phyloP scores from a whole-genome alignment of 2,113 vertebrate species.

The Mustelus asterias region DNA sequence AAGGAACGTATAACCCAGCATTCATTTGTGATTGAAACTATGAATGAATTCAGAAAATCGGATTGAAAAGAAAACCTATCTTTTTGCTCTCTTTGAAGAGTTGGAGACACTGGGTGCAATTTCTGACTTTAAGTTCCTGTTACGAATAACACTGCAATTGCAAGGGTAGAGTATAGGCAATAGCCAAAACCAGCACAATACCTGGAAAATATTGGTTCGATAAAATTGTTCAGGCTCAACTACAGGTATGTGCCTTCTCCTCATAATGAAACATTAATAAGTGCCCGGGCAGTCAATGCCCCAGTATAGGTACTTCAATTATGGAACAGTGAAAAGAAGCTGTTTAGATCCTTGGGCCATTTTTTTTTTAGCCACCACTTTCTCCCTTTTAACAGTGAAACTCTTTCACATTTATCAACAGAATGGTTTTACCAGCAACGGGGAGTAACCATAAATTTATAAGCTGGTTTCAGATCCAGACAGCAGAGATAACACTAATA shows the following conservation, averaged over 20 bases:
- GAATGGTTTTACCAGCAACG: neutral
- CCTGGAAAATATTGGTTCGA: neutral
- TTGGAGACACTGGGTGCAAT: neutral
- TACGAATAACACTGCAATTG: neutral
- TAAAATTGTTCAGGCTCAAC: neutral
- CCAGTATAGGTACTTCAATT: neutral
- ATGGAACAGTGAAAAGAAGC: neutral
- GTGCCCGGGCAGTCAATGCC: neutral
- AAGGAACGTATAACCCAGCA: neutral
- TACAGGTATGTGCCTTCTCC: neutral
- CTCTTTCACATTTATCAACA: neutral
- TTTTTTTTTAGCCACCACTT: neutral
- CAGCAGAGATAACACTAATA: neutral
- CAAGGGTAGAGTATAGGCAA: neutral
- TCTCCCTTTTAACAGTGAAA: neutral
- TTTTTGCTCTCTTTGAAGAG: neutral
- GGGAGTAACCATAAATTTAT: neutral
- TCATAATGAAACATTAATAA: neutral
- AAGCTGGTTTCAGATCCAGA: neutral
- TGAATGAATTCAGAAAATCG: neutral
- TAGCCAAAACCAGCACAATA: neutral
- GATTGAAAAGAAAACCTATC: neutral
- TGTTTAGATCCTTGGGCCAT: neutral
- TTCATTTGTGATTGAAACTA: neutral
- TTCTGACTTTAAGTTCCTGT: neutral